Base-by-base conservation (phyloP, 2,888 invertebrate genomes). In the Odontothrips loti region DNA sequence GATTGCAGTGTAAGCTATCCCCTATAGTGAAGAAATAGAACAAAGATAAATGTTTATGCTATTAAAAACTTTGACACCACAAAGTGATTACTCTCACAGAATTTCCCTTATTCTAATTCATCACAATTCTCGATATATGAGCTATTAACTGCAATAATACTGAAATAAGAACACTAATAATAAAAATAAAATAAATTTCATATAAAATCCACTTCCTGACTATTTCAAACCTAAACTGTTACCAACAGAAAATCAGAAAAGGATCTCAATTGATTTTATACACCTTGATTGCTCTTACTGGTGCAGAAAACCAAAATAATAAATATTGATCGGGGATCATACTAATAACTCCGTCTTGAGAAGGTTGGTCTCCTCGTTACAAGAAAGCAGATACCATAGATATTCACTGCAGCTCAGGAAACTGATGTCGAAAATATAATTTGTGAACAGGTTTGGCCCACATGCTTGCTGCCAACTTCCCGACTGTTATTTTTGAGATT, bases 351-450 rank as follows among this genome's bases (percentile, higher is more conserved):
- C 34, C 2, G 34, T 43, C 6, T 43, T 43, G 3, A 43, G 34
- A 43, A 43, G 34, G 34, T 43, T 43, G 34, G 34, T n/a, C n/a
- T n/a, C 34, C 34, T 43, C 34, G 6, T 6, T 43, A 43, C 34
- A 43, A 43, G 34, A 2, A 43, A 43, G 34, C 34, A 43, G 34
- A 43, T 43, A 43, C 34, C 34, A 6, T 43, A n/a, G n/a, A n/a
- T n/a, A n/a, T n/a, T n/a, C n/a, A n/a, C n/a, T 43, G 20, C 23
- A 75, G 10, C 27, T 1, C 68, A 23, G 27, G 9, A 27, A 75
- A 75, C n/a, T 75, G 23, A 27, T 75, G n/a, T 68, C 68, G 23
- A 68, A 68, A 68, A 68, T 68, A 68, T 11, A 68, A n/a, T 75
- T 75, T 75, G 23, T 8, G 6, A 27, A 23, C 23, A 23, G 23